Base-by-base conservation (phyloP, 2,797 vertebrate genomes). In the Discoglossus pictus region DNA sequence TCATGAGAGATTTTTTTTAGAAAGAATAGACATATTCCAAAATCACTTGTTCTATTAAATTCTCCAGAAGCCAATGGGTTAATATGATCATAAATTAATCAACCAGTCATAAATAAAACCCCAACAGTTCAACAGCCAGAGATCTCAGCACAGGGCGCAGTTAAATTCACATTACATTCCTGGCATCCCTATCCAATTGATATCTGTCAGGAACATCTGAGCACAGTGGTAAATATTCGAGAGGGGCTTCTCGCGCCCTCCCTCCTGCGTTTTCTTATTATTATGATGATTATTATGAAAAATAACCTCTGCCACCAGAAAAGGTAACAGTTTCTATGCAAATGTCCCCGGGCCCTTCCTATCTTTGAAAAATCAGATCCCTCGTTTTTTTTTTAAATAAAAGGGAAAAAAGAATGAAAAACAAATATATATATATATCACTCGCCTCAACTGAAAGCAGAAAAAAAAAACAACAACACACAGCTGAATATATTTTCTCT, bases 381-480 rank as follows among this genome's bases (percentile, higher is more conserved):
- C 67, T 76, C 73, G 71, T 74, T 55, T 71, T 76, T n/a, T n/a
- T 76, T 82, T 87, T 84, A 84, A 86, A 86, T 77, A 77, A 78
- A 79, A 75, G 68, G 36, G 69, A 35, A 53, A 73, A 74, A 78
- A 77, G 2, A 47, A 47, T 47, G 10, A 21, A 47, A n/a, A n/a
- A n/a, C n/a, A n/a, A n/a, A 23, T 47, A 23, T 15, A 50, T 50
- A 50, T 31, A 18, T 50, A 25, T 27, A 80, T 68, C 65, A 31
- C 66, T 76, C 79, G 71, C 76, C 69, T 79, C 78, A 72, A 83
- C 75, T 81, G 72, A 76, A 66, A 60, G 53, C 8, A 47, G 12
- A 6, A 65, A 73, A 78, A 81, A 76, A 64, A n/a, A n/a, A n/a
- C n/a, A n/a, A n/a, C n/a, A n/a, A 9, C 24, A 61, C 7, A 40